These are phyloP conservation scores for Trilocha varians DNA, from an alignment of 2,888 invertebrate genomes.

Conservation along the genomic window DNA sequence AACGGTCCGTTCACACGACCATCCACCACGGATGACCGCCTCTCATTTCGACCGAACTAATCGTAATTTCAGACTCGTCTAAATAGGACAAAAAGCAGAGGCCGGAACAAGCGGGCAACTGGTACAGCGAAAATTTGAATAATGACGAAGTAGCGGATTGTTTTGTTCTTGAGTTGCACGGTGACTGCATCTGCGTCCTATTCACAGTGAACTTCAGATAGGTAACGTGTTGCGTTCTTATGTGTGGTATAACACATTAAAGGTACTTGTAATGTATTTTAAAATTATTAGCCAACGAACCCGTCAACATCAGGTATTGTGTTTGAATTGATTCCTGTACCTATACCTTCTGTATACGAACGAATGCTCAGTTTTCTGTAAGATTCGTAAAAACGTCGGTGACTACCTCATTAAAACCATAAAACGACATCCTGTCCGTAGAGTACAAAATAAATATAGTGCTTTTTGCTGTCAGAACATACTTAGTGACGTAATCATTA, in stretches of 20 bases:
- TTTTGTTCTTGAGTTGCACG: slow-evolving; percentile 60
- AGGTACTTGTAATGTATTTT: no score
- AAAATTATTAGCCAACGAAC: no score
- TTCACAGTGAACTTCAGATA: slow-evolving; percentile 2
- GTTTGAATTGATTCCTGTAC: no score
- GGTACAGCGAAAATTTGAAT: slow-evolving; percentile 70
- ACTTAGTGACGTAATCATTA: background rate
- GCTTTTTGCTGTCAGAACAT: slow-evolving; percentile 3
- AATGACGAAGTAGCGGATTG: slow-evolving; percentile 68
- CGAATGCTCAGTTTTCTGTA: no score
- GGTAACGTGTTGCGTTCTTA: no score
- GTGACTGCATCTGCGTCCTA: slow-evolving; percentile 41
- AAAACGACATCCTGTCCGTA: background rate
- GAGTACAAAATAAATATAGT: slow-evolving; percentile 7
- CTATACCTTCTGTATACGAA: no score
- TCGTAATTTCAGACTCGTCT: slow-evolving; percentile 65
- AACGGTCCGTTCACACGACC: slow-evolving; percentile 68
- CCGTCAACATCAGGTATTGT: no score
- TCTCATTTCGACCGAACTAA: slow-evolving; percentile 62
- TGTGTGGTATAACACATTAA: no score
- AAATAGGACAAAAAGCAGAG: slow-evolving; percentile 66
- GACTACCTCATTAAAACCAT: no score
- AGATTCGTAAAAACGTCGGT: no score
- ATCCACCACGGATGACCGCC: slow-evolving; percentile 64
- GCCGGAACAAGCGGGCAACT: slow-evolving; percentile 70